Conservation (phyloP, 2,888 invertebrate species). For the Synergus gifuensis region DNA sequence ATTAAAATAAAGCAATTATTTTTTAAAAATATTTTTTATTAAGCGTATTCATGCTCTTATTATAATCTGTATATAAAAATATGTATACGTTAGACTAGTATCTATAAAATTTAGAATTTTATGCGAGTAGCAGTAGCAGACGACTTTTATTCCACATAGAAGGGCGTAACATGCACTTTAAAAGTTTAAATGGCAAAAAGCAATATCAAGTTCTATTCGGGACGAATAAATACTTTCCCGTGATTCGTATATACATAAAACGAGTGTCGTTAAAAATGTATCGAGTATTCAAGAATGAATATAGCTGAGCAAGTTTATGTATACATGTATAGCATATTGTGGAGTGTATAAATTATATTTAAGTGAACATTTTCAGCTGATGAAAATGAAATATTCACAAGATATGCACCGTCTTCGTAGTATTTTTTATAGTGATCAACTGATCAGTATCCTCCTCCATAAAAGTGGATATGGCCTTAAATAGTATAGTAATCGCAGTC, state of each 20-base stretch:
- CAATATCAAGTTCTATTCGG: conserved; percentile 14
- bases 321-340: no score
- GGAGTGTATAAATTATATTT: no score
- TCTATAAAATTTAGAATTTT: neutral
- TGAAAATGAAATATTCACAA: no score
- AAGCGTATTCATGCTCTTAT: neutral
- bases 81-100: neutral
- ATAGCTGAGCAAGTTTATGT: no score
- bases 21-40: neutral
- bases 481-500: neutral
- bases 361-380: no score
- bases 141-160: neutral
- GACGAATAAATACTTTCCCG: conserved; percentile 36
- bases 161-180: neutral
- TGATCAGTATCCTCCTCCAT: neutral
- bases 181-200: neutral
- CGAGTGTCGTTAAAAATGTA: neutral
- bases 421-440: neutral
- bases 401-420: neutral
- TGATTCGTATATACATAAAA: neutral
- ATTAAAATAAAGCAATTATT: neutral
- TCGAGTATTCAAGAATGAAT: neutral
- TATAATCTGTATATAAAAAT: neutral
- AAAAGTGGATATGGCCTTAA: neutral
- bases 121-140: neutral